phyloP scores from a whole-genome alignment of 2,797 vertebrate species.

The Garrulus glandarius region DNA sequence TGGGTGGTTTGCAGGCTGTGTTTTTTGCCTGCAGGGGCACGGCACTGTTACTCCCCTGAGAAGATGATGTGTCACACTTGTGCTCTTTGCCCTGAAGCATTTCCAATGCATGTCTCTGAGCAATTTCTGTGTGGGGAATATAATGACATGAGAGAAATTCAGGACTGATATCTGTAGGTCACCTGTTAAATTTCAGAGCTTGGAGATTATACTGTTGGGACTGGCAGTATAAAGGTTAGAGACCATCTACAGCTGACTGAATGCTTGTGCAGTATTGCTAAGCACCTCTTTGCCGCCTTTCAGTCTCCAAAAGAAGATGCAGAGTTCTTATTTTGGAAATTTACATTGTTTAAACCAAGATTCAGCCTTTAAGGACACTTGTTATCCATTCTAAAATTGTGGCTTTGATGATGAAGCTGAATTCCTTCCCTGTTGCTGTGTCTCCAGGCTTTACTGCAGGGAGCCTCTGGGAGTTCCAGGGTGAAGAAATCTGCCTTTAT shows the following conservation, averaged over 20 bases:
- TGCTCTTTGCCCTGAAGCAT: background rate
- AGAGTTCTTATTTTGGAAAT: background rate
- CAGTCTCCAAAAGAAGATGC: background rate
- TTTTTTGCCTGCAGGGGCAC: background rate
- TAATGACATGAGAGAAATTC: background rate
- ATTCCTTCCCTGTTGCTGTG: background rate
- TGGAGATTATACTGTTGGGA: background rate
- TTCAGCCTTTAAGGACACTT: background rate
- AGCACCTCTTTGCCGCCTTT: background rate
- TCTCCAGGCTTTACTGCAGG: slow-evolving; percentile 13
- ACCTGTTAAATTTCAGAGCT: background rate
- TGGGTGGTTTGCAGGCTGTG: background rate
- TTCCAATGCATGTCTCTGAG: background rate
- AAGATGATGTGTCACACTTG: background rate
- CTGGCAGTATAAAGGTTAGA: background rate
- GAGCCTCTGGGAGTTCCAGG: background rate
- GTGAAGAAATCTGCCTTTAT: background rate
- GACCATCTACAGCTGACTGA: background rate
- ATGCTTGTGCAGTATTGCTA: accelerated
- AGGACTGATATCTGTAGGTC: background rate
- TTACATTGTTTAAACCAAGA: background rate
- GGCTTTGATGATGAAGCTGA: background rate
- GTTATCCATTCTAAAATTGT: background rate
- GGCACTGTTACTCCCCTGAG: accelerated
- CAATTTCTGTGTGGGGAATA: background rate